Percentiles rank a stretch among this genome's conserved stretches.
phyloP scores from a whole-genome alignment of 92 coral and sea anemone genomes.

The Desmophyllum pertusum region DNA sequence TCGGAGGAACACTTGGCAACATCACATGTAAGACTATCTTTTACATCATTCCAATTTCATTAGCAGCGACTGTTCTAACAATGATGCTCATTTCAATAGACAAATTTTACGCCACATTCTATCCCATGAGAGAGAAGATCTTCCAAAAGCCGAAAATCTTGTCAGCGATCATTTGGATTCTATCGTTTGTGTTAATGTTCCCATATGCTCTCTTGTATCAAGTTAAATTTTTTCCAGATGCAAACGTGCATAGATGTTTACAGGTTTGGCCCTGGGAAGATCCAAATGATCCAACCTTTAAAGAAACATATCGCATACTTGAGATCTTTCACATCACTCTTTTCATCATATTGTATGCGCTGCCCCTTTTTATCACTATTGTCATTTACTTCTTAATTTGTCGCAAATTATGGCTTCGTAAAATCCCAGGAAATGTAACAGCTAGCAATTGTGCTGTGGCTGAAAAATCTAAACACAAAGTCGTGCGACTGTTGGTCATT shows the following conservation, averaged over 20 bases:
- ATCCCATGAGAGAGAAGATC: conserved; percentile 40
- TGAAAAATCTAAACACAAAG: conserved; percentile 40
- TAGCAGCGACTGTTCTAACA: conserved; percentile 57
- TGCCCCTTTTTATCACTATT: conserved; percentile 13
- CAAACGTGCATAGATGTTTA: not conserved
- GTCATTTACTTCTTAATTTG: conserved; percentile 38
- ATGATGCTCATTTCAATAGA: conserved; percentile 51
- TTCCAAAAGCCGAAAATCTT: conserved; percentile 41
- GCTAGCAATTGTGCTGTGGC: conserved; percentile 26
- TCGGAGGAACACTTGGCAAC: conserved; percentile 34
- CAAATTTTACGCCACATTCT: conserved; percentile 53
- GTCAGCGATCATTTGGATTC: conserved; percentile 45
- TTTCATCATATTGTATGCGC: conserved; percentile 38
- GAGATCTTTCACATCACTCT: conserved; percentile 30
- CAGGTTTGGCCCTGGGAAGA: conserved; percentile 23
- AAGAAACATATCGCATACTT: conserved; percentile 1
- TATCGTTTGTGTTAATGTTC: conserved; percentile 43
- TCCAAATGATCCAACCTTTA: not conserved
- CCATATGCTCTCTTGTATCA: not conserved
- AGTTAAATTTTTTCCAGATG: not conserved
- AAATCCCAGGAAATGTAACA: conserved; percentile 54
- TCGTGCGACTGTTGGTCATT: conserved; percentile 26
- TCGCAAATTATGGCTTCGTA: conserved; percentile 43
- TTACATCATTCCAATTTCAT: conserved; percentile 45
- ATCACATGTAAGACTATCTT: conserved; percentile 44